Conservation (phyloP, 2,888 invertebrate species). For the Drosophila limbata region DNA sequence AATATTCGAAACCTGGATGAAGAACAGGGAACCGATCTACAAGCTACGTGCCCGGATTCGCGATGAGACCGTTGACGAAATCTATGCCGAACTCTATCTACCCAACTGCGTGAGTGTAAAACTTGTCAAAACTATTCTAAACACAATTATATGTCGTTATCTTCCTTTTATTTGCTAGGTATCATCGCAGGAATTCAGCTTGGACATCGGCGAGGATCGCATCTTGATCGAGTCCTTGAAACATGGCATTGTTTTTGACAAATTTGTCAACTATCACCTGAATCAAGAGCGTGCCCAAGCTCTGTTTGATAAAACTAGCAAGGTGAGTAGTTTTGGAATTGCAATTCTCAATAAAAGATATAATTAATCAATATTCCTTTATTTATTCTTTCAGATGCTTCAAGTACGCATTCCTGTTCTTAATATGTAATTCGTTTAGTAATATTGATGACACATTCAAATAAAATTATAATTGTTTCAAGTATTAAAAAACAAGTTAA, state of each 20-base stretch:
- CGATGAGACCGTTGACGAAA: constrained; percentile 76
- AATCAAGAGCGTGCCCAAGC: constrained; percentile 87
- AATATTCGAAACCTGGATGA: constrained; percentile 62
- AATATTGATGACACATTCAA: background rate
- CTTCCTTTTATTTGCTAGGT: constrained; percentile 83
- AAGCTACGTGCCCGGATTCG: constrained; percentile 87
- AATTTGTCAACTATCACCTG: constrained; percentile 89
- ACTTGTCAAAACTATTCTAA: background rate
- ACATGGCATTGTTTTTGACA: constrained; percentile 88
- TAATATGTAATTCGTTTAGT: constrained; percentile 12
- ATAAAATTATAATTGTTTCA: background rate
- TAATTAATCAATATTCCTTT: background rate
- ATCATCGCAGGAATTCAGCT: constrained; percentile 87
- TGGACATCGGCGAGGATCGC: constrained; percentile 92
- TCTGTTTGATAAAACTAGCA: constrained; percentile 86
- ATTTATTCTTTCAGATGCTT: constrained; percentile 79
- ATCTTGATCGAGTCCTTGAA: constrained; percentile 89
- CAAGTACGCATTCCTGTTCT: constrained; percentile 81
- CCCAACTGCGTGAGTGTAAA: constrained; percentile 83
- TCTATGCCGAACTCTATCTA: constrained; percentile 84
- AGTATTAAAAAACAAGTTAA: constrained; percentile 9
- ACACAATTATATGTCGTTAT: background rate
- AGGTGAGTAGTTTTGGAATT: constrained; percentile 81
- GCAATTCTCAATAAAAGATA: background rate
- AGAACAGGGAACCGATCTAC: constrained; percentile 86